Base-by-base conservation (phyloP, 2,888 invertebrate species). In the Pemphredon lugubris region DNA sequence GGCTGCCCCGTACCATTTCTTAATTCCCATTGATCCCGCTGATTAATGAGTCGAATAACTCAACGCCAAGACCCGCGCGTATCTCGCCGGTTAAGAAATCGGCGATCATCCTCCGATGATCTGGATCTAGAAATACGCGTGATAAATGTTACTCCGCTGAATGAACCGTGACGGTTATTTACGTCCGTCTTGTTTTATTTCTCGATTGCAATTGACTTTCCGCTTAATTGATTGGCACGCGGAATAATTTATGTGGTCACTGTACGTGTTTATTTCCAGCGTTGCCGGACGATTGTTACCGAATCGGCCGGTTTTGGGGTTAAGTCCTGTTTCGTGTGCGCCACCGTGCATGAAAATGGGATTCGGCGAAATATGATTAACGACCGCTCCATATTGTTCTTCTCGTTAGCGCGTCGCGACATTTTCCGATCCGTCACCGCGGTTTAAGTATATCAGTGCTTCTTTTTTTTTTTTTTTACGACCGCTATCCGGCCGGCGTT, bases 1-100 rank as follows among this genome's bases (percentile, higher is more conserved):
- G 57, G 65, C 40, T 50, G 67, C 55, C 54, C 37, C 60, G 67
- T 63, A 51, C 64, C 58, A 57, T 40, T 61, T 58, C 79, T 78
- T 75, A 78, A 78, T 78, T 78, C 75, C 32, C 67, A 71, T 68
- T 55, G 79, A 74, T 78, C 42, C 67, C 45, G 26, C 13, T 73
- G 73, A 73, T 73, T 73, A 71, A 73, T 71, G 73, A 48, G 44
- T 18, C 37, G 32, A 37, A 65, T 72, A 65, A 72, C 37, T 73
- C 73, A 73, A 18, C 20, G 26, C n/a, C 30, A 40, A 39, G 23
- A 18, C 42, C 20, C 21, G 7, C 3, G 32, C 5, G 13, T 18
- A n/a, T n/a, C n/a, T n/a, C n/a, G 47, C 6, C 18, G 20, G 42
- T 60, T 55, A 54, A 63, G 71, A 58, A 63, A 57, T 55, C 63